These are phyloP conservation scores for Hyposoter dolosus DNA, from an alignment of 2,888 invertebrate species.

Conservation along the genomic window DNA sequence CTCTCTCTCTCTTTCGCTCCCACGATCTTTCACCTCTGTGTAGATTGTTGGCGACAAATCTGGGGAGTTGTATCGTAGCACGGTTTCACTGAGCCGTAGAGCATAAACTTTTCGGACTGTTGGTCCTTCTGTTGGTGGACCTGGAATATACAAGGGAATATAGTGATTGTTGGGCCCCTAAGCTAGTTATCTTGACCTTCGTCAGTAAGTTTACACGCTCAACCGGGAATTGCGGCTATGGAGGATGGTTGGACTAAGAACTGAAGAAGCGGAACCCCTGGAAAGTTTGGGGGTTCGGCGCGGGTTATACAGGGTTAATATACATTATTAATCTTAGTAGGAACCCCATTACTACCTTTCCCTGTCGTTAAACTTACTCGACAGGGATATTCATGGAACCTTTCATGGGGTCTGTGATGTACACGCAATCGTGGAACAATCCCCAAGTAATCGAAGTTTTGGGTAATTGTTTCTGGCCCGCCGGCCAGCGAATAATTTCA, in stretches of 20 bases:
- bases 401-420: slow-evolving; percentile 49
- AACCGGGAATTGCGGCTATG: slow-evolving; percentile 45
- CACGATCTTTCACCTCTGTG: slow-evolving; percentile 32
- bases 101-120: slow-evolving; percentile 56
- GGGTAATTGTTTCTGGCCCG: slow-evolving; percentile 35
- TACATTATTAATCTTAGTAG: slow-evolving; percentile 55
- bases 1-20: slow-evolving; percentile 23
- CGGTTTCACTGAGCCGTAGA: slow-evolving; percentile 15
- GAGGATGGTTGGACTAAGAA: slow-evolving; percentile 17
- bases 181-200: slow-evolving; percentile 63
- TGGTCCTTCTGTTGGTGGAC: slow-evolving; percentile 42
- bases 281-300: slow-evolving; percentile 11
- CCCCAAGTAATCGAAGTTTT: slow-evolving; percentile 35
- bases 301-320: slow-evolving; percentile 16
- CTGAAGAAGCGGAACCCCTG: slow-evolving; percentile 10
- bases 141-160: slow-evolving; percentile 16
- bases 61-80: slow-evolving; percentile 41
- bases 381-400: slow-evolving; percentile 25
- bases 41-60: slow-evolving; percentile 64
- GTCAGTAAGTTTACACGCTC: slow-evolving; percentile 39
- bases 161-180: slow-evolving; percentile 38
- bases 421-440: slow-evolving; percentile 1
- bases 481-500: slow-evolving; percentile 21
- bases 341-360: slow-evolving; percentile 8
- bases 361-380: slow-evolving; percentile 28